Conservation (phyloP, 2,797 vertebrate species). For the Acipenser transmontanus region DNA sequence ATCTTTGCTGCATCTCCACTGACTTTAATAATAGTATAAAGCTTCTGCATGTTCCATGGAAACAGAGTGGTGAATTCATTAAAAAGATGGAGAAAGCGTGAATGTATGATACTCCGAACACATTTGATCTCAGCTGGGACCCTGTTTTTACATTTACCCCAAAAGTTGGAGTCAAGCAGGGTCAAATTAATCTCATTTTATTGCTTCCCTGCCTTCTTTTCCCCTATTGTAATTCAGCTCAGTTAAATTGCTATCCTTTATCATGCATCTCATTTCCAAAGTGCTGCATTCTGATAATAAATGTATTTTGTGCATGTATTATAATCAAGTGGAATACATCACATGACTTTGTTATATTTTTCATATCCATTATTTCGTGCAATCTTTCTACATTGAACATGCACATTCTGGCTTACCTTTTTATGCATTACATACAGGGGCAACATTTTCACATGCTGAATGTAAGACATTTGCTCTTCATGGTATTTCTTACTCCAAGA, state of each 20-base stretch:
- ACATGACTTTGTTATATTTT: no score
- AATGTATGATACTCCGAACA: conserved; percentile 58
- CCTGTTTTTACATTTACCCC: conserved; percentile 52
- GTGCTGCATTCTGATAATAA: no score
- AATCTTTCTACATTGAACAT: no score
- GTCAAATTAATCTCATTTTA: conserved; percentile 62
- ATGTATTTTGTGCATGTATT: no score
- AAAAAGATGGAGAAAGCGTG: conserved; percentile 41
- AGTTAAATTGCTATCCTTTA: background rate
- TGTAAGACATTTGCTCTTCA: no score
- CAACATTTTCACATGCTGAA: no score
- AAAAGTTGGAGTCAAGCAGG: conserved; percentile 51
- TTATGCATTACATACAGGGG: no score
- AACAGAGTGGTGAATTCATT: conserved; percentile 50
- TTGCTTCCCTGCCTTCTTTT: conserved; percentile 29
- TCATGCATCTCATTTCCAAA: background rate
- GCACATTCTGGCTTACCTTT: no score
- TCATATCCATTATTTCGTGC: no score
- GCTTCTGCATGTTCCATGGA: conserved; percentile 28
- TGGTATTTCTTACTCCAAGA: no score
- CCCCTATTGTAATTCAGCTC: conserved; percentile 31
- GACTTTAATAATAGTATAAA: conserved; percentile 65
- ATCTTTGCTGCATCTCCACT: conserved; percentile 43
- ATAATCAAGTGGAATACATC: no score
- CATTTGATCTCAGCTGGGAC: conserved; percentile 46